phyloP scores from a whole-genome alignment of 2,113 vertebrate species.

The Carassius carassius region DNA sequence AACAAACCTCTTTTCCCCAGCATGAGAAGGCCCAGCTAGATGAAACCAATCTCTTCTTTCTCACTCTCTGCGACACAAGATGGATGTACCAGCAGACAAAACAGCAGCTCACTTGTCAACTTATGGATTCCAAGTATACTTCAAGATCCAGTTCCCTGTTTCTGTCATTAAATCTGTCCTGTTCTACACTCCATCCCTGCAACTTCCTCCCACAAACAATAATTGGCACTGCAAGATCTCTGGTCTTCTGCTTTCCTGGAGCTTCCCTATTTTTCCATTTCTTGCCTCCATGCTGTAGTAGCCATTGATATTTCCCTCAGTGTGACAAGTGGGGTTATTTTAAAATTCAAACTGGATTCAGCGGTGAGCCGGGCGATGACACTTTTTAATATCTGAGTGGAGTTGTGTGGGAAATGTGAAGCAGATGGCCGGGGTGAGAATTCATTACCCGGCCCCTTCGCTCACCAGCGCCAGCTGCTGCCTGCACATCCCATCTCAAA shows the following conservation, averaged over 20 bases:
- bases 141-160: not conserved
- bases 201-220: not conserved
- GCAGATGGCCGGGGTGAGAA: conserved; percentile 64
- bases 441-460: conserved; percentile 72
- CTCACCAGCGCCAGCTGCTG: conserved; percentile 55
- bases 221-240: conserved; percentile 48
- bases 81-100: not conserved
- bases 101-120: not conserved
- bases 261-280: conserved; percentile 45
- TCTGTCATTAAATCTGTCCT: conserved; percentile 49
- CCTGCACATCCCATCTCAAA: conserved; percentile 61
- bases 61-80: not conserved
- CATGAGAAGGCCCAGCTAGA: not conserved
- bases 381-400: conserved; percentile 85
- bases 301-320: conserved; percentile 38
- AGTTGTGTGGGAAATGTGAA: conserved; percentile 72
- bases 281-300: conserved; percentile 55
- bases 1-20: not conserved
- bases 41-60: conserved; percentile 17
- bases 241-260: conserved; percentile 50
- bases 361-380: conserved; percentile 75
- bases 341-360: conserved; percentile 83
- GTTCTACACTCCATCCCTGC: not conserved
- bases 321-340: conserved; percentile 59
- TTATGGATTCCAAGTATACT: not conserved